These are phyloP conservation scores for Phallusia fumigata DNA, from an alignment of 23 tunicate species.

Conservation along the genomic window DNA sequence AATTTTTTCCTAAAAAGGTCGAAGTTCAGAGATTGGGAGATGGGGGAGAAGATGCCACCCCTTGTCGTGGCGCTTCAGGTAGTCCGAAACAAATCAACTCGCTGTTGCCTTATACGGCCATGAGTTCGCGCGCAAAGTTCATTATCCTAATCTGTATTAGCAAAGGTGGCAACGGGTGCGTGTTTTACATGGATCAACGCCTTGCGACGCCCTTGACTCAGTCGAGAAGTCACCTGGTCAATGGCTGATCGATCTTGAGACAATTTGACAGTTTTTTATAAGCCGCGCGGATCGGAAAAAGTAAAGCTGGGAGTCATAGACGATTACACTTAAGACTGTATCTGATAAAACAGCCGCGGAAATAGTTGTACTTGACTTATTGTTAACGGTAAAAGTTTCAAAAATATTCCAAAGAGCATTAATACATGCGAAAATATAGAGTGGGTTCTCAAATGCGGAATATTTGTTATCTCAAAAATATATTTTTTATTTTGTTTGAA, in stretches of 20 bases:
- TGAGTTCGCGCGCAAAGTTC: not conserved
- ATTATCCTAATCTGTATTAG: slow-evolving; percentile 5
- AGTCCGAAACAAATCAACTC: not conserved
- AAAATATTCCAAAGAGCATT: too few species aligned
- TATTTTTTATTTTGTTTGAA: too few species aligned
- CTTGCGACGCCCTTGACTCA: not conserved
- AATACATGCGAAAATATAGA: too few species aligned
- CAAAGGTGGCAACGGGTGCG: not conserved
- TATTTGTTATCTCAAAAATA: too few species aligned
- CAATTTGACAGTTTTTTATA: too few species aligned
- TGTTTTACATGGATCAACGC: not conserved
- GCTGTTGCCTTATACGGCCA: not conserved
- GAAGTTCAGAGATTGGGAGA: not conserved
- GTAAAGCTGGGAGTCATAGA: too few species aligned
- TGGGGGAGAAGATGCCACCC: not conserved
- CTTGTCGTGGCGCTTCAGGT: not conserved
- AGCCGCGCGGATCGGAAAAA: too few species aligned
- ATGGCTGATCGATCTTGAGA: not conserved
- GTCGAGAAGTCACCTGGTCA: not conserved
- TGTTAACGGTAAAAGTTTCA: too few species aligned
- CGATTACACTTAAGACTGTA: too few species aligned
- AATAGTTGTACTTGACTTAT: too few species aligned
- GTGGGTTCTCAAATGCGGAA: too few species aligned
- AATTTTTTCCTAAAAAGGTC: slow-evolving; percentile 4
- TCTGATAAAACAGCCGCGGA: too few species aligned